A percentile compares a stretch with the other conserved stretches of the same genome.
These are phyloP conservation scores for Forficula auricularia DNA, from an alignment of 1,140 invertebrate genomes.

Conservation along the genomic window DNA sequence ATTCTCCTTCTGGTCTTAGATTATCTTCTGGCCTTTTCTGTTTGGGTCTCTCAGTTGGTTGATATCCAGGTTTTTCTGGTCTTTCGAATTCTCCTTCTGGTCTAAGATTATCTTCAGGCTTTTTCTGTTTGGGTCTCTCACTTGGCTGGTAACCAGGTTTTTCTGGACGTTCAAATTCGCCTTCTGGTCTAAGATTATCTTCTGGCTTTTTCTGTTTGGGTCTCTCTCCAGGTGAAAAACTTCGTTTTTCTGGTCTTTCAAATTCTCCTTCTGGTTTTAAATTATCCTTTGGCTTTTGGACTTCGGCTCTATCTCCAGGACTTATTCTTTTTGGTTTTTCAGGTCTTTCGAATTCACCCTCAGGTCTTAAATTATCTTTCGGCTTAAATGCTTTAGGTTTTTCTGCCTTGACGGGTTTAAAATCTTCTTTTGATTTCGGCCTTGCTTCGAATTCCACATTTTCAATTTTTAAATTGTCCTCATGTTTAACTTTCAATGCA, in stretches of 20 bases:
- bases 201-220: conserved; percentile 22
- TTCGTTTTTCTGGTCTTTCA: conserved; percentile 31
- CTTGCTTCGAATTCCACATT: conserved; percentile 29
- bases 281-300: conserved; percentile 35
- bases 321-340: conserved; percentile 16
- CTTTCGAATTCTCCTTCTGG: conserved; percentile 28
- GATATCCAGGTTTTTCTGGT: conserved; percentile 1
- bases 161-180: conserved; percentile 28
- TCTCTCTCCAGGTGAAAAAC: conserved; percentile 28
- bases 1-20: conserved; percentile 35
- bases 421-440: conserved; percentile 12
- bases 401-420: conserved; percentile 29
- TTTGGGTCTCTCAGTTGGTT: conserved; percentile 19
- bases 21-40: conserved; percentile 38
- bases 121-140: conserved; percentile 29
- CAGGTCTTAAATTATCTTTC: conserved; percentile 28
- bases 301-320: conserved; percentile 11
- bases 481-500: conserved; percentile 17
- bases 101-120: conserved; percentile 28
- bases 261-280: conserved; percentile 36
- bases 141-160: conserved; percentile 28
- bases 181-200: conserved; percentile 31
- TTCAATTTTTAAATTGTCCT: conserved; percentile 38
- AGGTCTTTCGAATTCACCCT: conserved; percentile 35
- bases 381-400: conserved; percentile 22